Conservation (phyloP, 2,888 invertebrate species). For the Chouioia cunea region DNA sequence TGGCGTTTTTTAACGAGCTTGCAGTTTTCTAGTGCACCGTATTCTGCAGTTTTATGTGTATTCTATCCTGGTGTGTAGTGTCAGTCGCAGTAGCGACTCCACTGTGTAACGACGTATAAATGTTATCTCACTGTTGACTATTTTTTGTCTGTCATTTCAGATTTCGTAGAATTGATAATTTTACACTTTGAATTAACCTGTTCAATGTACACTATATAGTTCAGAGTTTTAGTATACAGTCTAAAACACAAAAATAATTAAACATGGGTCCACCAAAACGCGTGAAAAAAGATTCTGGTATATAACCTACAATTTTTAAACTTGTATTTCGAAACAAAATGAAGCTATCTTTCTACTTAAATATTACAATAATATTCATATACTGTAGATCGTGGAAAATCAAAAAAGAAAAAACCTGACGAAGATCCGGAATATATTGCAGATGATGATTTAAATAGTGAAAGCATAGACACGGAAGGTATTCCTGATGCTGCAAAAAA, state of each 20-base stretch:
- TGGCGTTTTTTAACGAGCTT: no score
- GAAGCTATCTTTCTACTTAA: slow-evolving; percentile 4
- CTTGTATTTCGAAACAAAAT: slow-evolving; percentile 17
- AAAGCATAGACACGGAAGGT: slow-evolving; percentile 73
- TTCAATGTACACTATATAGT: no score
- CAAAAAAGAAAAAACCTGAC: slow-evolving; percentile 72
- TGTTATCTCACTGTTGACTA: no score
- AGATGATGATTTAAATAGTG: slow-evolving; percentile 70
- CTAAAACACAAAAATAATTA: slow-evolving; percentile 4
- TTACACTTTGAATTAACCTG: no score
- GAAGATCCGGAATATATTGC: slow-evolving; percentile 68
- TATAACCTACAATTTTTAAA: slow-evolving; percentile 46
- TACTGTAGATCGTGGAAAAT: slow-evolving; percentile 66
- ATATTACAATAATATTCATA: slow-evolving; percentile 6
- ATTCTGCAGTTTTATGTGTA: no score
- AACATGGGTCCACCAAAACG: slow-evolving; percentile 72
- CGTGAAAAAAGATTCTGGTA: slow-evolving; percentile 65
- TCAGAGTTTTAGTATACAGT: no score
- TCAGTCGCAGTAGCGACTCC: no score
- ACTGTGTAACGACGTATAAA: no score
- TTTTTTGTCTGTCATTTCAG: no score
- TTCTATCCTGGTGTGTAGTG: no score
- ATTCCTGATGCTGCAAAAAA: slow-evolving; percentile 89
- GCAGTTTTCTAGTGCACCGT: no score
- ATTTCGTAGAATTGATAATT: no score